Conservation (phyloP, 1,140 invertebrate genomes). For the Akabosia matsudoensis region DNA sequence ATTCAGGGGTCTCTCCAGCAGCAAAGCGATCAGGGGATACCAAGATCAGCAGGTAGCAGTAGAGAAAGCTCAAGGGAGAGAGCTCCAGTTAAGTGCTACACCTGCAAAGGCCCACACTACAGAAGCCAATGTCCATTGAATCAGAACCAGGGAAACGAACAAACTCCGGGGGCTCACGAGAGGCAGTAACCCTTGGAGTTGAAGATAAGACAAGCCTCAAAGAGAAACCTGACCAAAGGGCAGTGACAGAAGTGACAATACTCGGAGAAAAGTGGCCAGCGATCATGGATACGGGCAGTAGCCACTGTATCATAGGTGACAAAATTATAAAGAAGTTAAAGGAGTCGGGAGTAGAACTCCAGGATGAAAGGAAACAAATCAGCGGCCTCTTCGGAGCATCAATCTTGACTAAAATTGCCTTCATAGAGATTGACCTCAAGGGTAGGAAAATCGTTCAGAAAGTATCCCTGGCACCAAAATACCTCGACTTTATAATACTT, state of each 20-base stretch:
- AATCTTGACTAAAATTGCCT: not conserved
- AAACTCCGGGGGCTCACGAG: not conserved
- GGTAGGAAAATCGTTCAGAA: not conserved
- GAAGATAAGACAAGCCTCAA: not conserved
- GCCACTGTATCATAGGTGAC: not conserved
- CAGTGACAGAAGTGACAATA: not conserved
- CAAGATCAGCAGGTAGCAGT: too few species aligned
- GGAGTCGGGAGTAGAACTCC: not conserved
- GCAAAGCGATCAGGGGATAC: too few species aligned
- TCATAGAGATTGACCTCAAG: too few species aligned
- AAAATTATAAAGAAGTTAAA: not conserved
- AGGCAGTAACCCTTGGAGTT: not conserved
- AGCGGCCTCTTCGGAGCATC: not conserved
- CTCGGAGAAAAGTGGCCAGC: not conserved
- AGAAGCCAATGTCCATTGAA: not conserved
- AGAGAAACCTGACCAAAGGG: not conserved
- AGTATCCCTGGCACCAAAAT: not conserved
- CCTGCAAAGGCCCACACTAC: not conserved
- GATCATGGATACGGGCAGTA: not conserved
- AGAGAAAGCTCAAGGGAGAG: not conserved
- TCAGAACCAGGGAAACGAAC: not conserved
- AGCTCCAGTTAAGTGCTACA: not conserved
- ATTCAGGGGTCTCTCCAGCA: slow-evolving; percentile 5
- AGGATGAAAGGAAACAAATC: not conserved
- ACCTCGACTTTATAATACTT: not conserved